Base-by-base conservation (phyloP, 2,113 vertebrate species). In the Phalacrocorax aristotelis region DNA sequence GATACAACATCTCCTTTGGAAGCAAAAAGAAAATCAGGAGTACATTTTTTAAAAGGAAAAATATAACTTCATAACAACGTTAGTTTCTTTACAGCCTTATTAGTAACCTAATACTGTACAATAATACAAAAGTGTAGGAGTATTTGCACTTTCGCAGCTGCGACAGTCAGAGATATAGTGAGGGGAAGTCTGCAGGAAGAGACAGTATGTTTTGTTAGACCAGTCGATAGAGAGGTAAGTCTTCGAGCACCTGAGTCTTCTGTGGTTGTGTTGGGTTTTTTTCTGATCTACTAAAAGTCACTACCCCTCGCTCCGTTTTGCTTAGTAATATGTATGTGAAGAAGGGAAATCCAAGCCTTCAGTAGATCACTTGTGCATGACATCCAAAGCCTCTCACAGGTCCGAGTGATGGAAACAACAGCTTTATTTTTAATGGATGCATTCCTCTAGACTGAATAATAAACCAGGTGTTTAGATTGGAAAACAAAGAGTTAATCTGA, bases 101-200 rank as follows among this genome's bases (percentile, higher is more conserved):
- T 83, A 83, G 30, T 36, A 64, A 64, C 34, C 22, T 71, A 25
- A 27, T 23, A 20, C 25, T 12, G 6, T 26, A 22, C 11, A 46
- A 46, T 32, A 40, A 7, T 13, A 36, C 18, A 25, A 32, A n/a
- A 34, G 6, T 0, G 0, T 3, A 12, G 2, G 21, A 77, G n/a
- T 6, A 17, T 29, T 62, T 0, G 2, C 17, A 22, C 17, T 62
- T 72, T 6, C 10, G 23, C 11, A 38, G 46, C 76, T 51, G 34
- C 0, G 0, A 16, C 17, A 9, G 23, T 9, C 57, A 42, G 29
- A 78, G 44, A 16, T 6, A 20, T 0, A 38, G 15, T 0, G 2
- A 49, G 26, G 10, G 15, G n/a, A 66, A 32, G 32, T 17, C 11
- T 38, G 27, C 22, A 66, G 51, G 69, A 32, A 64, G 32, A 48